phyloP scores from a whole-genome alignment of 2,113 vertebrate genomes.

The Mungos mungo region DNA sequence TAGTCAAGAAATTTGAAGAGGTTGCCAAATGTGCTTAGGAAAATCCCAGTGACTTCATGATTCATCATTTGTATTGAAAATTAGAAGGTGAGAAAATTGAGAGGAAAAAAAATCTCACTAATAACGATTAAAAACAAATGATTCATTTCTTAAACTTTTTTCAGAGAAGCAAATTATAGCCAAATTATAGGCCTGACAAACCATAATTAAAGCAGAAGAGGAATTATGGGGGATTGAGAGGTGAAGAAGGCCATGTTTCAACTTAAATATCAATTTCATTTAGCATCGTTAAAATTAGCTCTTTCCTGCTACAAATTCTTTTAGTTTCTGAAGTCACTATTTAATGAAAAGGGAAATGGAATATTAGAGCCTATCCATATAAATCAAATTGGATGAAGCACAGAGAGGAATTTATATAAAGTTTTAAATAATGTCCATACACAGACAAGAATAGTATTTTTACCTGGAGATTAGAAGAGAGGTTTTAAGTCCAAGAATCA shows the following conservation, averaged over 20 bases:
- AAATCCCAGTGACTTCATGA: slow-evolving; percentile 73
- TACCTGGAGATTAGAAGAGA: slow-evolving; percentile 16
- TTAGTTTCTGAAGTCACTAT: slow-evolving; percentile 45
- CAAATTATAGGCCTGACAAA: slow-evolving; percentile 73
- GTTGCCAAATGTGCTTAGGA: slow-evolving; percentile 69
- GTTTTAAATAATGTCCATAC: slow-evolving; percentile 38
- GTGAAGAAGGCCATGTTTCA: slow-evolving; percentile 57
- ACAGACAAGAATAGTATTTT: neutral
- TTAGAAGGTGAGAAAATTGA: slow-evolving; percentile 75
- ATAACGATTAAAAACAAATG: slow-evolving; percentile 75
- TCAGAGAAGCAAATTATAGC: slow-evolving; percentile 68
- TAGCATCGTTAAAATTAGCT: slow-evolving; percentile 61
- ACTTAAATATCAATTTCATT: slow-evolving; percentile 73
- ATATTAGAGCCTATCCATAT: slow-evolving; percentile 7
- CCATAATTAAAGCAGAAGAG: slow-evolving; percentile 68
- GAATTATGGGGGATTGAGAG: slow-evolving; percentile 57
- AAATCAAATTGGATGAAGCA: slow-evolving; percentile 44
- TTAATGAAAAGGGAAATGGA: slow-evolving; percentile 60
- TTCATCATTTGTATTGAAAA: slow-evolving; percentile 78
- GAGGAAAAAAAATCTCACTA: slow-evolving; percentile 50
- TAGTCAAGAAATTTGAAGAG: slow-evolving; percentile 63
- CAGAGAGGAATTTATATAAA: neutral
- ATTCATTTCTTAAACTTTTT: slow-evolving; percentile 75
- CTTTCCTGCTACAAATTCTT: slow-evolving; percentile 59
- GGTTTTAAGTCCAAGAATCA: neutral